Percentiles rank a stretch among this genome's conserved stretches.
Evolutionary conservation across 1,140 invertebrate genomes (phyloP).

Genomic region (Leptinotarsa undecemlineata): DNA sequence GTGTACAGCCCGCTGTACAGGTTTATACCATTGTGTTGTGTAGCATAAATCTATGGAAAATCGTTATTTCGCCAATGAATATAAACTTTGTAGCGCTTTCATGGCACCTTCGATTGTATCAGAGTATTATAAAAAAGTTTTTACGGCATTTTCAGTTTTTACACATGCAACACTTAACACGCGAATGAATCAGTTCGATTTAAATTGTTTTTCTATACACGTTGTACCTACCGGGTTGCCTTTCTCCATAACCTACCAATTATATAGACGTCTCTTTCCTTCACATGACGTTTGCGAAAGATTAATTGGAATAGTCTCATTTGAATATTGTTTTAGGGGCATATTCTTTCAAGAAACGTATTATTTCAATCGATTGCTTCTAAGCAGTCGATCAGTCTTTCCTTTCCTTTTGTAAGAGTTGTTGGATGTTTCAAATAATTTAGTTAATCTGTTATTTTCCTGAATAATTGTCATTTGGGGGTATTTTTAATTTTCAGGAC

Average conservation of each 20-base stretch:
- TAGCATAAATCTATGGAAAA: slow-evolving; percentile 32
- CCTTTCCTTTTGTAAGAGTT: not conserved
- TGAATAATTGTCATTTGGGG: no score
- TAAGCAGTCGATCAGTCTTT: not conserved
- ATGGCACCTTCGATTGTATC: slow-evolving; percentile 38
- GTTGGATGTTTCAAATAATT: no score
- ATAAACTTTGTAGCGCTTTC: slow-evolving; percentile 34
- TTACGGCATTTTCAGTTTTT: slow-evolving; percentile 41
- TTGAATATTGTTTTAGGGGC: slow-evolving; percentile 24
- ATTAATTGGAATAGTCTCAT: slow-evolving; percentile 18
- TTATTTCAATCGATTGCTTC: slow-evolving; percentile 11
- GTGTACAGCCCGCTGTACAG: slow-evolving; percentile 10
- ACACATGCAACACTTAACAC: slow-evolving; percentile 42
- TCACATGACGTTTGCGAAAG: slow-evolving; percentile 22
- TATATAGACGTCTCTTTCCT: slow-evolving; percentile 13
- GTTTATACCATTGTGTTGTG: slow-evolving; percentile 15
- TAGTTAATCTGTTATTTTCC: no score
- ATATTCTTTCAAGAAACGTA: slow-evolving; percentile 14
- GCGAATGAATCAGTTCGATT: slow-evolving; percentile 35
- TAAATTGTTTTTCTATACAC: slow-evolving; percentile 18
- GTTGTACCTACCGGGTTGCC: slow-evolving; percentile 9
- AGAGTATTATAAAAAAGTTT: slow-evolving; percentile 42
- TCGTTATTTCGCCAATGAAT: slow-evolving; percentile 30
- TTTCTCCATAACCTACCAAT: slow-evolving; percentile 12
- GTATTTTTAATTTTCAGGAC: no score